Percentiles rank a stretch among this genome's conserved stretches.
Conservation (phyloP, 1,140 invertebrate species). For the Drosophila kikkawai region DNA sequence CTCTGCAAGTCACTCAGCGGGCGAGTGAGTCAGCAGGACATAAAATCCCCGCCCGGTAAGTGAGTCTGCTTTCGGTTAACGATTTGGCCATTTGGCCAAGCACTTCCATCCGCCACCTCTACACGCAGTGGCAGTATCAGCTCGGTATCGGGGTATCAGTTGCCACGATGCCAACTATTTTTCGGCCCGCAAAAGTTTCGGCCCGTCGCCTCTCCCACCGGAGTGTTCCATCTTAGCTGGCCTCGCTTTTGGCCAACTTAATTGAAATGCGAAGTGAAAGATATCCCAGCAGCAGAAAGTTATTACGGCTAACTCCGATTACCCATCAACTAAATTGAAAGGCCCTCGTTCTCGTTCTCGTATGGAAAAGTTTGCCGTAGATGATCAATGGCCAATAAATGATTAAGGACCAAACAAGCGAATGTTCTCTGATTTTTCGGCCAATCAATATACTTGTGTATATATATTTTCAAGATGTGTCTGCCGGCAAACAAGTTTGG, state of each 20-base stretch:
- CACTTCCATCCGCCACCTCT: conserved; percentile 55
- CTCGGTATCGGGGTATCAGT: not conserved
- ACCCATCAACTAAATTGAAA: conserved; percentile 52
- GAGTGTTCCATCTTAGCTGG: conserved; percentile 44
- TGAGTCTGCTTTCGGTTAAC: conserved; percentile 63
- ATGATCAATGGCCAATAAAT: conserved; percentile 55
- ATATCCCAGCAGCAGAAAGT: conserved; percentile 20
- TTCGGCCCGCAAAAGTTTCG: conserved; percentile 33
- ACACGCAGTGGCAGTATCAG: not conserved
- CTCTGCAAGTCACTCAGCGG: conserved; percentile 40
- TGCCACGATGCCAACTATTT: conserved; percentile 32
- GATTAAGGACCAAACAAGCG: conserved; percentile 21
- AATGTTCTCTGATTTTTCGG: conserved; percentile 23
- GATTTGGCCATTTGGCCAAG: conserved; percentile 63
- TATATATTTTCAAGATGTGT: conserved; percentile 10
- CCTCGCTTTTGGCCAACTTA: conserved; percentile 36
- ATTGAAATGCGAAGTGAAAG: conserved; percentile 44
- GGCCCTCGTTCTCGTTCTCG: conserved; percentile 11
- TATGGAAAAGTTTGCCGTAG: conserved; percentile 19
- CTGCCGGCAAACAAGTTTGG: conserved; percentile 20
- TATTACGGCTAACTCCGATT: conserved; percentile 55
- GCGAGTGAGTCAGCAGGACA: conserved; percentile 49
- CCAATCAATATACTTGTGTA: conserved; percentile 31
- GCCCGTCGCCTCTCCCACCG: conserved; percentile 21
- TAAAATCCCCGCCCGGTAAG: conserved; percentile 57